Conservation (phyloP, 2,888 invertebrate species). For the Athripsodes cinereus region DNA sequence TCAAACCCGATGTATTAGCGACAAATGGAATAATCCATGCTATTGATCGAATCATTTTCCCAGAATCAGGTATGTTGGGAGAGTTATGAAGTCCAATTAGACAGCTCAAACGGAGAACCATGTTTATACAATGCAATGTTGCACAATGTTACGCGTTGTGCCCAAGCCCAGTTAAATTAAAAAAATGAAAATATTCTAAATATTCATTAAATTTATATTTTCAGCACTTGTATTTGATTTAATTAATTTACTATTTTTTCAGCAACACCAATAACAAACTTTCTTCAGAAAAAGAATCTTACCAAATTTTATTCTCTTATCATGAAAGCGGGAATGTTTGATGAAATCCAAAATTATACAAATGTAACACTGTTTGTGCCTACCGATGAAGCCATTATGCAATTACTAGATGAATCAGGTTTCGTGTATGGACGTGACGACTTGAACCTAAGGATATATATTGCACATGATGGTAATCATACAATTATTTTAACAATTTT, state of each 20-base stretch:
- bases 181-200: too few species aligned
- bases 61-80: constrained; percentile 50
- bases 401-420: constrained; percentile 37
- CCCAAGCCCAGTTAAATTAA: too few species aligned
- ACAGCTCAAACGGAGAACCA: too few species aligned
- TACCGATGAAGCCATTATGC: constrained; percentile 56
- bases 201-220: too few species aligned
- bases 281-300: constrained; percentile 55
- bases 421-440: constrained; percentile 37
- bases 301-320: constrained; percentile 52
- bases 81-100: too few species aligned
- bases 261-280: constrained; percentile 36
- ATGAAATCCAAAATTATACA: constrained; percentile 50
- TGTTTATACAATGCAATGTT: too few species aligned
- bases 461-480: constrained; percentile 11
- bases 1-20: constrained; percentile 56
- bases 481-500: background rate
- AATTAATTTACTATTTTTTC: constrained; percentile 7
- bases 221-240: background rate
- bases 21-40: constrained; percentile 70
- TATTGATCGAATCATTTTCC: constrained; percentile 59
- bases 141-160: too few species aligned
- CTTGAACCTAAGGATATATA: constrained; percentile 28
- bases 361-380: constrained; percentile 61
- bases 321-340: constrained; percentile 48